phyloP scores from a whole-genome alignment of 2,888 invertebrate species.

The Ectemnius lituratus region DNA sequence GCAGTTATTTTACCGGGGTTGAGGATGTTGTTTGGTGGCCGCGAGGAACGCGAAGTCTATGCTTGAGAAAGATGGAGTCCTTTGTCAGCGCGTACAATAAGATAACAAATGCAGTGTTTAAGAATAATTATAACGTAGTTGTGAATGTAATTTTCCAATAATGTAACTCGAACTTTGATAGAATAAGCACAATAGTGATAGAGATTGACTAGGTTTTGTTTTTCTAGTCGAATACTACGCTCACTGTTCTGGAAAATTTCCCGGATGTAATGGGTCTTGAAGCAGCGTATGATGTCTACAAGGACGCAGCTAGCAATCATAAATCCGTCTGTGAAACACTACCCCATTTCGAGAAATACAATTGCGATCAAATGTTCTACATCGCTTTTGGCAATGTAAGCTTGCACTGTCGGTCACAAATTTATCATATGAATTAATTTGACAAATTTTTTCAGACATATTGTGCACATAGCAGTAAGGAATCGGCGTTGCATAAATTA shows the following conservation, averaged over 20 bases:
- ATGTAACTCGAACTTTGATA: background rate
- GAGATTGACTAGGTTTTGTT: background rate
- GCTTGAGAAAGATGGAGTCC: background rate
- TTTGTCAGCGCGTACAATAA: background rate
- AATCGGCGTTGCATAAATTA: background rate
- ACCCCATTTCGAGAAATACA: background rate
- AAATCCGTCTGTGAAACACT: background rate
- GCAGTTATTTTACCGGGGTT: background rate
- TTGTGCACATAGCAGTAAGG: background rate
- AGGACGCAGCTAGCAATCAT: background rate
- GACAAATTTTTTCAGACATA: background rate
- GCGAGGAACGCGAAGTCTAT: background rate
- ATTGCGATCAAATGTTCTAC: slow-evolving; percentile 11
- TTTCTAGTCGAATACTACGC: background rate
- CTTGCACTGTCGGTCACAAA: background rate
- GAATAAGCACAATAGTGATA: background rate
- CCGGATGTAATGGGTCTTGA: slow-evolving; percentile 9
- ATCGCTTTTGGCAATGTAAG: slow-evolving; percentile 8
- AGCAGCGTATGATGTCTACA: background rate
- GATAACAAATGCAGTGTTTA: background rate
- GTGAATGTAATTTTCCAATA: background rate
- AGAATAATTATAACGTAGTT: background rate
- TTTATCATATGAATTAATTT: background rate
- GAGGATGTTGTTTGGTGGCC: background rate
- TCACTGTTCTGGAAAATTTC: background rate